These are phyloP conservation scores for Rotaria sp. DNA, from an alignment of 2,888 invertebrate species.

Conservation along the genomic window DNA sequence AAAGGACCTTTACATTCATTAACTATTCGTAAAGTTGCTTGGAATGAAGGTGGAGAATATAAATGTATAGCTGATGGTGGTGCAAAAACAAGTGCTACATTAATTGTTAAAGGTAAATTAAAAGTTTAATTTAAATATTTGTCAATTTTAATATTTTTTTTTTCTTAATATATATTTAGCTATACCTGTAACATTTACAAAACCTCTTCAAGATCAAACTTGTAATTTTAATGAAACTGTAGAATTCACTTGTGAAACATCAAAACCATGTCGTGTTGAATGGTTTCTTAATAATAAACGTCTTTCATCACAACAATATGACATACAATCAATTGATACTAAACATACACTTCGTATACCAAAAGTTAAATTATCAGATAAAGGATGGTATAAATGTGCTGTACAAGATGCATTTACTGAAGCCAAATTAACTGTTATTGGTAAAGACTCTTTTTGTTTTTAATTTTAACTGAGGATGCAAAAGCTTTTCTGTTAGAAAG, in stretches of 20 bases:
- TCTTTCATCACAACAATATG: constrained; percentile 16
- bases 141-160: not conserved
- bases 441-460: not conserved
- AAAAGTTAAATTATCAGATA: constrained; percentile 32
- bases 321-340: constrained; percentile 5
- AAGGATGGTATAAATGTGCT: constrained; percentile 34
- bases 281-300: constrained; percentile 10
- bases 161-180: not conserved
- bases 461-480: too few species aligned
- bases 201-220: not conserved
- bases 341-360: constrained; percentile 27
- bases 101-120: not conserved
- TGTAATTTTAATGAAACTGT: not conserved
- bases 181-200: not conserved
- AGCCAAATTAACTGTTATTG: constrained; percentile 8
- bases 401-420: constrained; percentile 25
- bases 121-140: not conserved
- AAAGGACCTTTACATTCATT: not conserved
- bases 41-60: constrained; percentile 36
- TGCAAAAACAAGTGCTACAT: constrained; percentile 3
- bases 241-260: constrained; percentile 17
- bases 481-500: too few species aligned
- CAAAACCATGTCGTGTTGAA: constrained; percentile 12
- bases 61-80: constrained; percentile 34
- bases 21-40: not conserved